These are phyloP conservation scores for Orthosia incerta DNA, from an alignment of 2,888 invertebrate species.

Conservation along the genomic window DNA sequence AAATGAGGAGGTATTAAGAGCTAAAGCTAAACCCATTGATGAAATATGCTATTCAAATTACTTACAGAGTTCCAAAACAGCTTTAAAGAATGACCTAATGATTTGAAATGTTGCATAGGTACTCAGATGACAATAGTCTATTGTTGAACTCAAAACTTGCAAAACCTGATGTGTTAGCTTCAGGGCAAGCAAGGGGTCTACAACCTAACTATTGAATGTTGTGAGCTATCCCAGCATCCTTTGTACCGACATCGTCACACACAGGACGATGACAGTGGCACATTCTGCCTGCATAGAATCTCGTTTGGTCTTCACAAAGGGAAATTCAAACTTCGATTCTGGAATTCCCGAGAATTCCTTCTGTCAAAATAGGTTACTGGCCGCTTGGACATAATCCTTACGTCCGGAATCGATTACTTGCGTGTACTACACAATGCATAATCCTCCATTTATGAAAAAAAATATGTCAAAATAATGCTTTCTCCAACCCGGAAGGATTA, in stretches of 20 bases:
- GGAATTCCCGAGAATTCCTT: slow-evolving; percentile 71
- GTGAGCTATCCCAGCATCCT: slow-evolving; percentile 22
- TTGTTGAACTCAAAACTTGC: slow-evolving; percentile 25
- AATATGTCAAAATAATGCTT: slow-evolving; percentile 82
- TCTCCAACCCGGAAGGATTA: slow-evolving; percentile 84
- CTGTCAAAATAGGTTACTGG: slow-evolving; percentile 69
- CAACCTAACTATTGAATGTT: slow-evolving; percentile 29
- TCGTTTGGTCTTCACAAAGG: slow-evolving; percentile 43
- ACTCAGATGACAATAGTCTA: slow-evolving; percentile 28
- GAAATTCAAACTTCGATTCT: slow-evolving; percentile 41
- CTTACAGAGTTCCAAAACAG: background rate
- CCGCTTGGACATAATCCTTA: slow-evolving; percentile 66
- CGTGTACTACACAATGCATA: slow-evolving; percentile 71
- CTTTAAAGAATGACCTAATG: slow-evolving; percentile 8
- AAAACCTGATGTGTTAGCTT: slow-evolving; percentile 35
- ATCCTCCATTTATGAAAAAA: slow-evolving; percentile 69
- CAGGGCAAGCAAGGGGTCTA: slow-evolving; percentile 12
- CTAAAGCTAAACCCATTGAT: background rate
- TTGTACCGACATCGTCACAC: slow-evolving; percentile 17
- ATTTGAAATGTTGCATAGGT: background rate
- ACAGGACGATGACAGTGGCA: slow-evolving; percentile 21
- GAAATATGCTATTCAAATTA: background rate
- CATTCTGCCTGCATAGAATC: slow-evolving; percentile 25
- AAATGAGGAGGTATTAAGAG: background rate
- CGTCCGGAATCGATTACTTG: slow-evolving; percentile 88